Conservation (phyloP, 2,113 vertebrate genomes). For the Cisticola juncidis region DNA sequence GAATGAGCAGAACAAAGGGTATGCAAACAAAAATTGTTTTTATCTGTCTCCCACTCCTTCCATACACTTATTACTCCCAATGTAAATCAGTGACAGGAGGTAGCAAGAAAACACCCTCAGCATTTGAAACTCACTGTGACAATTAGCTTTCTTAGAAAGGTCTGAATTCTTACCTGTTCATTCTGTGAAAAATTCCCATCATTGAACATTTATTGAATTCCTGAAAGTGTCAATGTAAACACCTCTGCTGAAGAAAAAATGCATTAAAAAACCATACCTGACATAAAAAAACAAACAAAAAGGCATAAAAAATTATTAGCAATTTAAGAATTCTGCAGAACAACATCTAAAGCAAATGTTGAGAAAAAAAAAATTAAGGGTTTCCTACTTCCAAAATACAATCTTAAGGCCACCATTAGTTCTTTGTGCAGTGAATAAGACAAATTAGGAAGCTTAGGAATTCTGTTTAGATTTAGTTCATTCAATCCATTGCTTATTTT, state of each 20-base stretch:
- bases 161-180: background rate
- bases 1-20: background rate
- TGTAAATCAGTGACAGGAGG: rapidly evolving
- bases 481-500: background rate
- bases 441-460: background rate
- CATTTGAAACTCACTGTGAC: background rate
- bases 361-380: background rate
- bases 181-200: background rate
- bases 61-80: background rate
- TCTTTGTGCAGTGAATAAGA: background rate
- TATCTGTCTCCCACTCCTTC: background rate
- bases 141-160: background rate
- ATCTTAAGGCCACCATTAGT: background rate
- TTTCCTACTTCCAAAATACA: background rate
- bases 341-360: background rate
- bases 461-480: background rate
- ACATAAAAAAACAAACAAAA: background rate
- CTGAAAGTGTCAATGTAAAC: background rate
- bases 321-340: background rate
- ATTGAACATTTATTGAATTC: background rate
- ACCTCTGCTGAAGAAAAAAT: background rate
- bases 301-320: background rate
- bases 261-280: background rate
- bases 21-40: background rate
- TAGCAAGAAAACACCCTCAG: background rate